Conservation (phyloP, 2,797 vertebrate species). For the Percopsis omiscomaycus region DNA sequence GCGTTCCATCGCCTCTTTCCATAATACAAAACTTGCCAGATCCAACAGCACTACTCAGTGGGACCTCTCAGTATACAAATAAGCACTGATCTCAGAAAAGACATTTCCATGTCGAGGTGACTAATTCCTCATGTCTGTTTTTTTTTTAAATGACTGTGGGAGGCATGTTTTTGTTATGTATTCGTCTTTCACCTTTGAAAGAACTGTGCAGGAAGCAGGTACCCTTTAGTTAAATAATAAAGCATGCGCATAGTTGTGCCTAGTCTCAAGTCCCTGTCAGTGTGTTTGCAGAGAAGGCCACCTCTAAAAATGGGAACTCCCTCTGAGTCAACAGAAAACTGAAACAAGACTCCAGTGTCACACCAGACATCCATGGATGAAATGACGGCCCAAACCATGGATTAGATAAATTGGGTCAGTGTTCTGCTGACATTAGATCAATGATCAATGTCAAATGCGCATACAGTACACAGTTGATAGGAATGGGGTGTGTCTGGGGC, state of each 20-base stretch:
- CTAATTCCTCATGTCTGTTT: too few species aligned
- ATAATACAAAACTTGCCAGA: too few species aligned
- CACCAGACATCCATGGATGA: background rate
- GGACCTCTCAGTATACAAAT: too few species aligned
- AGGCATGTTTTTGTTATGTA: background rate
- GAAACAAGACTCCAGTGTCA: conserved; percentile 37
- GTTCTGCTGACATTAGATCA: background rate
- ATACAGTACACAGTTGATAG: background rate
- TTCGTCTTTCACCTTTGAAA: too few species aligned
- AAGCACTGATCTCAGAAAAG: too few species aligned
- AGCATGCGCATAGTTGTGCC: conserved; percentile 11
- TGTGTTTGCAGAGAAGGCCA: conserved; percentile 33
- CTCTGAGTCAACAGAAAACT: conserved; percentile 40
- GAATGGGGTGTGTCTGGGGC: too few species aligned
- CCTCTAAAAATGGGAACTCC: conserved; percentile 53
- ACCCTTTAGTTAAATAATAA: conserved; percentile 27
- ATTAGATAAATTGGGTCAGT: background rate
- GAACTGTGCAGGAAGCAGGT: conserved; percentile 27
- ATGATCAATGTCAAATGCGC: background rate
- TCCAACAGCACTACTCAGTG: too few species aligned
- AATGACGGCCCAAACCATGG: background rate
- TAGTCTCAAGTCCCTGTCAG: conserved; percentile 13
- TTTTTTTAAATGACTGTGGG: background rate
- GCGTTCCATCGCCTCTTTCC: too few species aligned
- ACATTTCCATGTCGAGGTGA: too few species aligned